Conservation (phyloP, 2,113 vertebrate species). For the Lepus europaeus region DNA sequence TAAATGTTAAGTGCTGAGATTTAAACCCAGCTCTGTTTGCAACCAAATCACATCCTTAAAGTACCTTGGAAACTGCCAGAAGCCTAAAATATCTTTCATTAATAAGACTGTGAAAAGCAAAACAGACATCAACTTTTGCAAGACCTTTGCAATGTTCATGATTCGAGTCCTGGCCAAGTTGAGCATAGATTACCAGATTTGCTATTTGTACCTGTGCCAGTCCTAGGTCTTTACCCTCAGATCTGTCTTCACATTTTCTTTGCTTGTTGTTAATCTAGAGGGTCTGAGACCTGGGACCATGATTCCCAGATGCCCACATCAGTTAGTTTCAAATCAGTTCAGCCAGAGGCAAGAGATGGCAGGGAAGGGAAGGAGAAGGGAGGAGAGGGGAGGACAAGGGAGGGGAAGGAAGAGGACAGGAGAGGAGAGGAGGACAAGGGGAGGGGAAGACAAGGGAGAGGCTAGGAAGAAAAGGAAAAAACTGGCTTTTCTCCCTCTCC, state of each 20-base stretch:
- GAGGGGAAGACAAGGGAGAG: no score
- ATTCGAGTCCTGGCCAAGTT: not conserved
- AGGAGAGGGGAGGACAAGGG: no score
- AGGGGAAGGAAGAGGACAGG: no score
- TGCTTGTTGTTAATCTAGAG: not conserved
- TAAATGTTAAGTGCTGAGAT: not conserved
- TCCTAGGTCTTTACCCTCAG: not conserved
- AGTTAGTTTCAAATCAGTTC: not conserved
- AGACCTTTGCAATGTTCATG: not conserved
- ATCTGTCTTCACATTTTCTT: not conserved
- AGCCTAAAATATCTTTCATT: not conserved
- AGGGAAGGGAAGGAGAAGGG: no score
- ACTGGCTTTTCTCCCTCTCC: not conserved
- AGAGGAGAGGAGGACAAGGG: no score
- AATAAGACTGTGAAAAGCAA: not conserved
- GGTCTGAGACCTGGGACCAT: not conserved
- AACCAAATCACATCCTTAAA: not conserved
- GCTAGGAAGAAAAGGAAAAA: not conserved
- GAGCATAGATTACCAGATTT: not conserved
- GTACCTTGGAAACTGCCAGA: not conserved
- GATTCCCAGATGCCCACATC: not conserved
- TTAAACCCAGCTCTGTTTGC: constrained; percentile 17
- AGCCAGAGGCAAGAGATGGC: not conserved
- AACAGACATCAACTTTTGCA: not conserved
- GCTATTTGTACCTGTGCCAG: not conserved